Evolutionary conservation across 2,113 vertebrate genomes (phyloP).

Genomic region (Columba livia): DNA sequence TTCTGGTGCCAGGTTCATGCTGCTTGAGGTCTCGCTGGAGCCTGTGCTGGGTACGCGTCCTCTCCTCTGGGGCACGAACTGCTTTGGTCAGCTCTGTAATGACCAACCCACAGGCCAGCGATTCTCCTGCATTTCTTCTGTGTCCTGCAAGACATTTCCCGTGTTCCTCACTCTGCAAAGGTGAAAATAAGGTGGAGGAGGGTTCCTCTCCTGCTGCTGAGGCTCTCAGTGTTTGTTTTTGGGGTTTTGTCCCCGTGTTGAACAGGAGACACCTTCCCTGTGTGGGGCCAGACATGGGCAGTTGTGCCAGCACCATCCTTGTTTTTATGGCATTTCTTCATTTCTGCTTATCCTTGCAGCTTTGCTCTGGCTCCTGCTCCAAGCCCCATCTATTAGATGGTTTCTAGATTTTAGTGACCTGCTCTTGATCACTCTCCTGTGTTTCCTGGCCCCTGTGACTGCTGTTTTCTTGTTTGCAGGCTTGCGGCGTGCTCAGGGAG

Average conservation of each 20-base stretch:
- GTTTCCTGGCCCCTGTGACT: neutral
- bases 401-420: neutral
- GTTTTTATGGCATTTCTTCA: neutral
- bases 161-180: neutral
- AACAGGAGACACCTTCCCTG: neutral
- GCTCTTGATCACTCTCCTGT: neutral
- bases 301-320: neutral
- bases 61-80: neutral
- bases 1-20: neutral
- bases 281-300: rapidly evolving
- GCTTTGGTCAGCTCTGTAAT: too few relatives aligned
- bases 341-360: neutral
- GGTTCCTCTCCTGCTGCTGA: neutral
- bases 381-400: neutral
- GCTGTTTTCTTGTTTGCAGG: neutral
- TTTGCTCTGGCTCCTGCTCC: neutral
- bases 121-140: rapidly evolving
- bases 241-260: neutral
- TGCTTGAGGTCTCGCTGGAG: neutral
- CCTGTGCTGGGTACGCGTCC: rapidly evolving
- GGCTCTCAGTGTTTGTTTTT: rapidly evolving
- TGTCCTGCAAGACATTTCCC: neutral
- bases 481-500: rapidly evolving
- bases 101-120: neutral
- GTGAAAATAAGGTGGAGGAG: neutral